Evolutionary conservation across 2,888 invertebrate species (phyloP).

Genomic region (Lamellibrachia columna): DNA sequence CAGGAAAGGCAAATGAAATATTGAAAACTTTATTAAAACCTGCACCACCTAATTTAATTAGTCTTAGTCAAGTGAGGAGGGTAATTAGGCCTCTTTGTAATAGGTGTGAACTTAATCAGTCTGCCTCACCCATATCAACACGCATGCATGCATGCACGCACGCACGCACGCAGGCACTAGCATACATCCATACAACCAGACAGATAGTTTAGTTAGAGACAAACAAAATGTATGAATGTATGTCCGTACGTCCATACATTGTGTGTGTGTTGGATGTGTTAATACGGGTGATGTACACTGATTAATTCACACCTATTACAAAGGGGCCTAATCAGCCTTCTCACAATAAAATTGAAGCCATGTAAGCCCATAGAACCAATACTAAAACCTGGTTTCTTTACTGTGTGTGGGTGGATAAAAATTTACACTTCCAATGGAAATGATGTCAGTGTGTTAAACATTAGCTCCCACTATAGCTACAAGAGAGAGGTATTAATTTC

Average conservation of each 20-base stretch:
- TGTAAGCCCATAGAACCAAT: background rate
- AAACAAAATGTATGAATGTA: too few relatives aligned
- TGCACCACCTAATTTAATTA: too few relatives aligned
- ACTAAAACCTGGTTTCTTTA: background rate
- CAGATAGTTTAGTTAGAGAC: too few relatives aligned
- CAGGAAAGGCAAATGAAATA: too few relatives aligned
- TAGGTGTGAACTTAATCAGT: conserved; percentile 3
- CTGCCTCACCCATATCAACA: background rate
- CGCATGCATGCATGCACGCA: too few relatives aligned
- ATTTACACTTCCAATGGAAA: background rate
- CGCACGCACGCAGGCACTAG: too few relatives aligned
- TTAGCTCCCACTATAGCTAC: background rate
- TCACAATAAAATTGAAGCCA: background rate
- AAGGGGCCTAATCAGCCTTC: background rate
- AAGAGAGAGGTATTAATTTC: background rate
- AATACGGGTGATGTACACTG: background rate
- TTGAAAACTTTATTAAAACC: too few relatives aligned
- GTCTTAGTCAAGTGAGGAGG: background rate
- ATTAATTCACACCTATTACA: background rate
- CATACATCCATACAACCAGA: too few relatives aligned
- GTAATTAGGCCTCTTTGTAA: background rate
- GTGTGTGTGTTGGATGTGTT: too few relatives aligned
- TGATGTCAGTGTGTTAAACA: background rate
- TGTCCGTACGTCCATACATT: too few relatives aligned
- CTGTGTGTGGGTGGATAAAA: background rate